Percentiles rank a stretch among this genome's conserved stretches.
Conservation (phyloP, 2,888 invertebrate species). For the Dolichomitus sp. region DNA sequence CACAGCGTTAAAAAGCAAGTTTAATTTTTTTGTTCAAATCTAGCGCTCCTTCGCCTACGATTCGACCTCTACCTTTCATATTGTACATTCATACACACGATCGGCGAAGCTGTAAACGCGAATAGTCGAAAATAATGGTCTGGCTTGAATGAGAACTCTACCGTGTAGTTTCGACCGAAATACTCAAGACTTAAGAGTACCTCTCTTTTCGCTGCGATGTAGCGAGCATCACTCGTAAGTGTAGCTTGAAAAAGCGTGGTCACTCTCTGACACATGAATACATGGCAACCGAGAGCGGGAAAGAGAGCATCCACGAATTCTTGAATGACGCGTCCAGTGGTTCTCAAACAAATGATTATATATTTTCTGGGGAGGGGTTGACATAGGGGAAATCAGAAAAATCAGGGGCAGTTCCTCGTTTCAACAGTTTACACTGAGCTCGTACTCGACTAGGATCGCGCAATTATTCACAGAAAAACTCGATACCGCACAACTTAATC, state of each 20-base stretch:
- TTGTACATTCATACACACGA: conserved; percentile 41
- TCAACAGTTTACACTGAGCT: too few species aligned
- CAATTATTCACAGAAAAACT: too few species aligned
- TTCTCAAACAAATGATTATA: conserved; percentile 53
- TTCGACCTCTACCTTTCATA: conserved; percentile 13
- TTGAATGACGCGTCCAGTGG: conserved; percentile 63
- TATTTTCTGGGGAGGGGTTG: background rate
- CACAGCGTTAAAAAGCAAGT: conserved; percentile 6
- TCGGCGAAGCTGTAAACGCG: conserved; percentile 27
- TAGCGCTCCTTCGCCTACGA: conserved; percentile 26
- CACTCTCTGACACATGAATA: conserved; percentile 60
- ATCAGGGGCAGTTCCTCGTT: too few species aligned
- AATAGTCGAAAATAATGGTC: conserved; percentile 48
- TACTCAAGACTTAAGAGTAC: conserved; percentile 50
- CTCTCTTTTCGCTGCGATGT: conserved; percentile 59
- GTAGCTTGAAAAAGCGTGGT: conserved; percentile 50
- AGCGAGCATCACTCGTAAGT: conserved; percentile 47
- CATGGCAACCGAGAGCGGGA: conserved; percentile 58
- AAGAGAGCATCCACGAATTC: conserved; percentile 63
- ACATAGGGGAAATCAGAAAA: too few species aligned
- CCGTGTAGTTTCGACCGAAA: conserved; percentile 45
- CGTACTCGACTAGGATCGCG: too few species aligned
- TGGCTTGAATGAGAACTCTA: conserved; percentile 40
- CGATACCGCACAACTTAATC: too few species aligned
- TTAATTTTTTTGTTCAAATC: background rate